Conservation (phyloP, 1,140 invertebrate species). For the Leptonema lineaticorne region DNA sequence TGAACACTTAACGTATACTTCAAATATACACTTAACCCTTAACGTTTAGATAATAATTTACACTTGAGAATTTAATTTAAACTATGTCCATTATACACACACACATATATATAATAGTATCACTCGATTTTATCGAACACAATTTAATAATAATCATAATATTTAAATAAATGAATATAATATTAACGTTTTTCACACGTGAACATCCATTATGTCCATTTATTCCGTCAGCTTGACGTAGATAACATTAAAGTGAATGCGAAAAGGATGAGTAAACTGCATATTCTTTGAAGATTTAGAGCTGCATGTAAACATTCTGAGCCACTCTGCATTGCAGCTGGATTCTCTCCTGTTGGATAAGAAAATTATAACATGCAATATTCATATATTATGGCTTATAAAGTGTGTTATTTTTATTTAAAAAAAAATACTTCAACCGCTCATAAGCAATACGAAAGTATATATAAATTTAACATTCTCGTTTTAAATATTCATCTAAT, state of each 20-base stretch:
- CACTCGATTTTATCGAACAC: no score
- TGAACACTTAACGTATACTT: no score
- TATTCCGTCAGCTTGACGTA: conserved; percentile 13
- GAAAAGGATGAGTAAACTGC: conserved; percentile 1
- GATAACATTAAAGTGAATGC: neutral
- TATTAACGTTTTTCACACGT: no score
- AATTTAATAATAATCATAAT: no score
- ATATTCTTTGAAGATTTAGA: neutral
- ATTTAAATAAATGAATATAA: no score
- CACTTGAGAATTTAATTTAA: no score
- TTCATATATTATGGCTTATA: neutral
- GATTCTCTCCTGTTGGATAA: conserved; percentile 30
- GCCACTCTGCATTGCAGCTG: conserved; percentile 31
- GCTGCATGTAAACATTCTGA: neutral
- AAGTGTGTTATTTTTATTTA: no score
- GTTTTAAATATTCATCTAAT: neutral
- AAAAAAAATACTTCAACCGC: no score
- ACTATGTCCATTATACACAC: neutral
- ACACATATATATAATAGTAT: neutral
- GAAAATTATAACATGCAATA: conserved; percentile 11
- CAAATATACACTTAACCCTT: no score
- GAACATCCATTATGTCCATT: neutral
- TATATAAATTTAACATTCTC: no score
- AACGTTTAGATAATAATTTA: no score
- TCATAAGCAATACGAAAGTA: no score